A percentile compares a stretch with the other conserved stretches of the same genome.
These are phyloP conservation scores for Mormyrops boulengeri DNA, from an alignment of 2,797 vertebrate genomes.

Conservation along the genomic window DNA sequence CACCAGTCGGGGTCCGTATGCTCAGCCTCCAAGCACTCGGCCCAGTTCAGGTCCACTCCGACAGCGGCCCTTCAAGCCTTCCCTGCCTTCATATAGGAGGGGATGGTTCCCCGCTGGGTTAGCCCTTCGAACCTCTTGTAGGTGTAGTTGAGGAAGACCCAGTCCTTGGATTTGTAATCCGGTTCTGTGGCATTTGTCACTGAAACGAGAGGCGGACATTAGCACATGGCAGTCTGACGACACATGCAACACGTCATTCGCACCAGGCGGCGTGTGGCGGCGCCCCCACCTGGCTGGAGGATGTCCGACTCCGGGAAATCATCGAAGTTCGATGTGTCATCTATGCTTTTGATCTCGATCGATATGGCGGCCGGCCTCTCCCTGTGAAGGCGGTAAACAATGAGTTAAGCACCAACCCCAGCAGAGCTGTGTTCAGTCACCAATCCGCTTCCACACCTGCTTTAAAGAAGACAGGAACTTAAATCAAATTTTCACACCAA, in stretches of 20 bases:
- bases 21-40: background rate
- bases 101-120: conserved; percentile 92
- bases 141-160: conserved; percentile 99
- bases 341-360: conserved; percentile 94
- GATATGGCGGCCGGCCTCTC: conserved; percentile 93
- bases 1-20: background rate
- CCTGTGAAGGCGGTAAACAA: conserved; percentile 47
- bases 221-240: background rate
- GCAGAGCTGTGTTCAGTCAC: background rate
- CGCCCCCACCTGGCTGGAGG: conserved; percentile 75
- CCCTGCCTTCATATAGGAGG: conserved; percentile 89
- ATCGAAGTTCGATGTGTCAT: conserved; percentile 95
- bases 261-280: background rate
- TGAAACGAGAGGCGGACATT: conserved; percentile 37
- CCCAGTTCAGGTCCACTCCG: background rate
- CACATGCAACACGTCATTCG: background rate
- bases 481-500: background rate
- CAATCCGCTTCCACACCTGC: background rate
- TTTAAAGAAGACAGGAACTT: background rate
- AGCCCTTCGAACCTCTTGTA: conserved; percentile 97
- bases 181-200: conserved; percentile 86
- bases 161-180: conserved; percentile 98
- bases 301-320: conserved; percentile 97
- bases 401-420: background rate
- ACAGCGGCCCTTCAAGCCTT: conserved; percentile 68